Base-by-base conservation (phyloP, 2,888 invertebrate species). In the Exephanes ischioxanthus region DNA sequence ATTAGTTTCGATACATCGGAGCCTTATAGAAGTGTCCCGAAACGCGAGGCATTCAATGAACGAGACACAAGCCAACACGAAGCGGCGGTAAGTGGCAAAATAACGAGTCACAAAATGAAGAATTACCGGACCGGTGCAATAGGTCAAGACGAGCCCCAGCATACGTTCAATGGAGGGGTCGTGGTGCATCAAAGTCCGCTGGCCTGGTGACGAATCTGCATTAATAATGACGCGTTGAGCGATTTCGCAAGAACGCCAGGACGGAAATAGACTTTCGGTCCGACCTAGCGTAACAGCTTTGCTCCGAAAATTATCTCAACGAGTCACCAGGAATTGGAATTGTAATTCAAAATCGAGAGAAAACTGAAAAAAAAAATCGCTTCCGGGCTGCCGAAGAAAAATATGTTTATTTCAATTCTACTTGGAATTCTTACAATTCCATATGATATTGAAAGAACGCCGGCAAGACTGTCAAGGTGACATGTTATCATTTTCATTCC, bases 121-220 rank as follows among this genome's bases (percentile, higher is more conserved):
- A 41, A 30, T 48, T 48, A 19, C n/a, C 26, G 3, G 14, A 4
- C 33, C 9, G 55, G 71, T 79, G 48, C 33, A 71, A 33, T 48
- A 51, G 71, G 79, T 79, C 79, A 71, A 71, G 71, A 68, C 37
- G 19, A 48, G 9, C 48, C 58, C 41, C 63, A n/a, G 33, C 61
- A 48, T 22, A 61, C 19, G 53, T 67, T 58, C 58, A 45, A 51
- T 58, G 30, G 41, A 61, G 51, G 67, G 67, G 33, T 72, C 61
- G 81, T 55, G 81, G 73, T 70, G 73, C 53, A 66, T 81, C 71
- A 79, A 72, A 83, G 82, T 82, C 82, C 85, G 71, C 78, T 80
- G 82, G 82, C 76, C 83, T 77, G 77, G 76, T 72, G 45, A 67
- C 85, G 67, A 77, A 83, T 80, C 80, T 83, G 72, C 85, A 83